Conservation (phyloP, 2,113 vertebrate genomes). For the Cygnus buccinator region DNA sequence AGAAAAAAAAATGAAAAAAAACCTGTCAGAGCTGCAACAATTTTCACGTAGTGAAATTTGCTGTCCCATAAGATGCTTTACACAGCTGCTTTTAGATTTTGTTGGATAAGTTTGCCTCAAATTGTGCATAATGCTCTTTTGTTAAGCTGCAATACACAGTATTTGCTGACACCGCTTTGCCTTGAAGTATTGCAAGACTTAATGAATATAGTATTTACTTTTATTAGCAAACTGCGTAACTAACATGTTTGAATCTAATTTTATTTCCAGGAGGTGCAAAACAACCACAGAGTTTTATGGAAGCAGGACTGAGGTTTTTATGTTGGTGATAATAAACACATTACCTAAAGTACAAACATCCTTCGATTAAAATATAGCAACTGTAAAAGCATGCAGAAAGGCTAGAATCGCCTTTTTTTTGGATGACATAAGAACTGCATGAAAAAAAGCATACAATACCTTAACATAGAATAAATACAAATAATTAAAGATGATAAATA, state of each 20-base stretch:
- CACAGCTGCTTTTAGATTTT: conserved; percentile 4
- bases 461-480: not conserved
- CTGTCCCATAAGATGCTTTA: conserved; percentile 13
- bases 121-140: not conserved
- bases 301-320: conserved; percentile 33
- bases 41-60: conserved; percentile 3
- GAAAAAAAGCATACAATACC: not conserved
- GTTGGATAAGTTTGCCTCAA: not conserved
- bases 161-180: conserved; percentile 53
- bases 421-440: not conserved
- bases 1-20: conserved; percentile 36
- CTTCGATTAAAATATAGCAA: conserved; percentile 2
- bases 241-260: not conserved
- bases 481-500: not conserved
- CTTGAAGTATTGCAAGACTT: conserved; percentile 22
- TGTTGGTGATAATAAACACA: conserved; percentile 8
- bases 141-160: not conserved
- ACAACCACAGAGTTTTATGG: conserved; percentile 7
- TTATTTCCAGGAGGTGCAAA: conserved; percentile 28
- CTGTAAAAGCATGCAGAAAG: not conserved
- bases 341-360: not conserved
- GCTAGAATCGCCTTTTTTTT: not conserved
- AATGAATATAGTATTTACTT: not conserved
- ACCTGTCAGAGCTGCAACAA: conserved; percentile 21
- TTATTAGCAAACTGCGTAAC: not conserved